Evolutionary conservation across 2,888 invertebrate genomes (phyloP).

Genomic region (Cancer borealis): DNA sequence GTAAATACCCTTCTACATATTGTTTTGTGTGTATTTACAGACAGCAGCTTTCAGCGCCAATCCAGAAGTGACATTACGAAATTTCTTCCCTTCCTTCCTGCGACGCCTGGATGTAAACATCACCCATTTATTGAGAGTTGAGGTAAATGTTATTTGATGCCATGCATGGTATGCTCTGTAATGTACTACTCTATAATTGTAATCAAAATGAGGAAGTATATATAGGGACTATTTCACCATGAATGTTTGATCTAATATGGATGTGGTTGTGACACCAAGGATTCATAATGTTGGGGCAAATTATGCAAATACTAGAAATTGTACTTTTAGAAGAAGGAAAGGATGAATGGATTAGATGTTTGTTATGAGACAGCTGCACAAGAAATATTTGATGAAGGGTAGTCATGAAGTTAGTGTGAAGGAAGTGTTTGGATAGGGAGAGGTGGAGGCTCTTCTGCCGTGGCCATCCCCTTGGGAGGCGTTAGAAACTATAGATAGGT

Average conservation of each 20-base stretch:
- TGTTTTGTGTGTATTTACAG: slow-evolving; percentile 54
- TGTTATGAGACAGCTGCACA: too few relatives aligned
- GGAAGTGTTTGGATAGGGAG: too few relatives aligned
- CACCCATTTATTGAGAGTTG: slow-evolving; percentile 82
- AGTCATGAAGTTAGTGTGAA: too few relatives aligned
- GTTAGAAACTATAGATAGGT: too few relatives aligned
- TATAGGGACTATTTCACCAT: not conserved
- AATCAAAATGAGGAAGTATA: not conserved
- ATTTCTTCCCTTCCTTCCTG: slow-evolving; percentile 85
- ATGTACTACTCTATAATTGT: not conserved
- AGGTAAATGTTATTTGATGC: slow-evolving; percentile 80
- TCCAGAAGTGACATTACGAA: slow-evolving; percentile 78
- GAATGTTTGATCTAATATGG: not conserved
- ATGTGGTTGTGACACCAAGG: not conserved
- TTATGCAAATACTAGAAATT: too few relatives aligned
- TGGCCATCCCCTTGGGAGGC: too few relatives aligned
- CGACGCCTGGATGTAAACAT: slow-evolving; percentile 84
- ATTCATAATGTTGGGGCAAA: not conserved
- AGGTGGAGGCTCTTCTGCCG: too few relatives aligned
- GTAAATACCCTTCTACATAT: not conserved
- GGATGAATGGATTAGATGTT: too few relatives aligned
- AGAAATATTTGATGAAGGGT: too few relatives aligned
- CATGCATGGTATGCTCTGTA: not conserved
- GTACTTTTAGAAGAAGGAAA: too few relatives aligned
- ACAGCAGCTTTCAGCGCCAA: slow-evolving; percentile 69